Evolutionary conservation across 2,888 invertebrate genomes (phyloP).

Genomic region (Sussaba pulchella): DNA sequence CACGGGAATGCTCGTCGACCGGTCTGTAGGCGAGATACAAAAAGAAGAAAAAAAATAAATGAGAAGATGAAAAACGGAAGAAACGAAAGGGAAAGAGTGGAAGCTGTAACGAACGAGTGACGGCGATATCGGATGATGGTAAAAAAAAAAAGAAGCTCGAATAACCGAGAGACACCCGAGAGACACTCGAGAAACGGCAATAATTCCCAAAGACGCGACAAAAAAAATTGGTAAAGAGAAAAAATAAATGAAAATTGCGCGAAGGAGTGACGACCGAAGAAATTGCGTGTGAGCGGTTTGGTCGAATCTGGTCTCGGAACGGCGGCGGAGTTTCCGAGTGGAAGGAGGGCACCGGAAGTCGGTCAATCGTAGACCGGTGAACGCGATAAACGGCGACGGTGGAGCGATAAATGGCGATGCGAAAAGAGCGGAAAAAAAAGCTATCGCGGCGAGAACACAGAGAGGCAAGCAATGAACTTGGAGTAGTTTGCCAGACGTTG

Average conservation of each 20-base stretch:
- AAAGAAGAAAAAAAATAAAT: slow-evolving; percentile 18
- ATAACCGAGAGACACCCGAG: slow-evolving; percentile 45
- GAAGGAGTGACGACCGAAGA: slow-evolving; percentile 39
- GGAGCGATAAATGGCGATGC: slow-evolving; percentile 47
- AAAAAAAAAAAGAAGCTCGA: slow-evolving; percentile 59
- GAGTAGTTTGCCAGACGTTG: slow-evolving; percentile 9
- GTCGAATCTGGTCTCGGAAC: slow-evolving; percentile 43
- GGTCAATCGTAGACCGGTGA: slow-evolving; percentile 69
- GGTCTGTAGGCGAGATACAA: slow-evolving; percentile 35
- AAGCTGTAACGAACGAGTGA: slow-evolving; percentile 13
- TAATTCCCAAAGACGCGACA: slow-evolving; percentile 40
- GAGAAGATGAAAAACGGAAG: slow-evolving; percentile 8
- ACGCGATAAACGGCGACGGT: slow-evolving; percentile 51
- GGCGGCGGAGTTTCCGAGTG: slow-evolving; percentile 41
- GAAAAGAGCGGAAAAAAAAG: not conserved
- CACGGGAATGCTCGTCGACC: slow-evolving; percentile 50
- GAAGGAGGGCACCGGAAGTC: slow-evolving; percentile 72
- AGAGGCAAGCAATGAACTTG: not conserved
- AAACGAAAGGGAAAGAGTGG: slow-evolving; percentile 4
- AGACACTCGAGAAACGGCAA: slow-evolving; percentile 29
- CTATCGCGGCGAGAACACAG: no score
- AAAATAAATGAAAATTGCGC: not conserved
- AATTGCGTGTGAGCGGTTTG: slow-evolving; percentile 36
- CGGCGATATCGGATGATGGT: slow-evolving; percentile 54
- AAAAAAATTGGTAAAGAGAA: slow-evolving; percentile 36